These are phyloP conservation scores for Bothrops jararaca DNA, from an alignment of 2,113 vertebrate species.

Conservation along the genomic window DNA sequence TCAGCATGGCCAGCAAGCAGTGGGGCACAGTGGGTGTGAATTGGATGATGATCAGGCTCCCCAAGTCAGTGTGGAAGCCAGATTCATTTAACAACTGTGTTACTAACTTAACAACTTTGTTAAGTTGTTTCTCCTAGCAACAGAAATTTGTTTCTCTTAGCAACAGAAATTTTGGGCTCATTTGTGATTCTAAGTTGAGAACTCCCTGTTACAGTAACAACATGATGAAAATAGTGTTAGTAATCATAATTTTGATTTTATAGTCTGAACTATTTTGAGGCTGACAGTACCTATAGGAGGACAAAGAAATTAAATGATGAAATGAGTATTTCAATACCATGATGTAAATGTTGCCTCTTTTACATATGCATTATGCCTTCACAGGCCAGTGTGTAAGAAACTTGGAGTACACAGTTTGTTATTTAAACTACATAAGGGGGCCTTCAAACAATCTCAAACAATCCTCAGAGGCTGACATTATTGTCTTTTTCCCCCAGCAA, in stretches of 20 bases:
- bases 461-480: not conserved
- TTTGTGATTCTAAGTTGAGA: no score
- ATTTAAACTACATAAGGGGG: not conserved
- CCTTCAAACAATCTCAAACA: not conserved
- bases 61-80: no score
- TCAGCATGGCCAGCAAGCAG: no score
- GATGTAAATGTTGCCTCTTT: not conserved
- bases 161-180: no score
- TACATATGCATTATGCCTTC: not conserved
- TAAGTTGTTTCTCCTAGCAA: no score
- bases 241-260: not conserved
- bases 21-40: no score
- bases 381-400: not conserved
- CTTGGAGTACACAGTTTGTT: not conserved
- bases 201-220: no score
- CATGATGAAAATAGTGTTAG: no score
- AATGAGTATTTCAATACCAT: not conserved
- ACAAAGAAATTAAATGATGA: not conserved
- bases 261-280: not conserved
- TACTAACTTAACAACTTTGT: no score
- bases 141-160: no score
- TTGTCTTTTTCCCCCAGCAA: accelerated
- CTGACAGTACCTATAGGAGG: not conserved
- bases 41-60: no score
- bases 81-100: no score